Percentiles rank a stretch among this genome's conserved stretches.
These are phyloP conservation scores for Orchestes rusci DNA, from an alignment of 2,888 invertebrate species.

Conservation along the genomic window DNA sequence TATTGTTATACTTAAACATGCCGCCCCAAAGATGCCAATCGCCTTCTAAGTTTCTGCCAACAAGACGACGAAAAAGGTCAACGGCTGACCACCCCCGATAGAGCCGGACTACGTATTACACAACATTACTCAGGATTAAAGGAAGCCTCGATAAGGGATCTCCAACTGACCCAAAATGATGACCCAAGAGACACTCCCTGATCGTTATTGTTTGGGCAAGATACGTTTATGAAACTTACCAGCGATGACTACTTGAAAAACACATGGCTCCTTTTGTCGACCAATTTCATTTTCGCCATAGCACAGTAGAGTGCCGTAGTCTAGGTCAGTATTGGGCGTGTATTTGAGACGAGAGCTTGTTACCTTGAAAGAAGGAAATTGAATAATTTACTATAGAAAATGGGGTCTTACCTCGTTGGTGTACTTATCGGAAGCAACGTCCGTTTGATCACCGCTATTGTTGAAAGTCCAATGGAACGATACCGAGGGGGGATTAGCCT, in stretches of 20 bases:
- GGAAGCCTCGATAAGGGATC: slow-evolving; percentile 20
- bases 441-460: slow-evolving; percentile 79
- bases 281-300: slow-evolving; percentile 82
- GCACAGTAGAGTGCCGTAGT: slow-evolving; percentile 83
- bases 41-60: too few relatives aligned
- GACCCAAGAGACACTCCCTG: slow-evolving; percentile 20
- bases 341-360: slow-evolving; percentile 71
- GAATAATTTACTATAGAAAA: neutral
- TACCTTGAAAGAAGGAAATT: slow-evolving; percentile 37
- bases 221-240: too few relatives aligned
- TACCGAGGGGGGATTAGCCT: slow-evolving; percentile 79
- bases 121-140: slow-evolving; percentile 22
- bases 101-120: slow-evolving; percentile 12
- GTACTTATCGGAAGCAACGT: slow-evolving; percentile 63
- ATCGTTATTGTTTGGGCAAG: slow-evolving; percentile 12
- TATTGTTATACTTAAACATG: too few relatives aligned
- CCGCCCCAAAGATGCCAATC: too few relatives aligned
- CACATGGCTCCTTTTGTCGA: slow-evolving; percentile 73
- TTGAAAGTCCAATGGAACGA: slow-evolving; percentile 91
- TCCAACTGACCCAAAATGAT: slow-evolving; percentile 18
- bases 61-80: slow-evolving; percentile 4
- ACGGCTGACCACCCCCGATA: too few relatives aligned
- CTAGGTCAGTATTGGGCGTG: slow-evolving; percentile 79
- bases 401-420: slow-evolving; percentile 45
- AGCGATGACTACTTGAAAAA: slow-evolving; percentile 79